Conservation (phyloP, 2,888 invertebrate species). For the Meiosimyza decipiens region DNA sequence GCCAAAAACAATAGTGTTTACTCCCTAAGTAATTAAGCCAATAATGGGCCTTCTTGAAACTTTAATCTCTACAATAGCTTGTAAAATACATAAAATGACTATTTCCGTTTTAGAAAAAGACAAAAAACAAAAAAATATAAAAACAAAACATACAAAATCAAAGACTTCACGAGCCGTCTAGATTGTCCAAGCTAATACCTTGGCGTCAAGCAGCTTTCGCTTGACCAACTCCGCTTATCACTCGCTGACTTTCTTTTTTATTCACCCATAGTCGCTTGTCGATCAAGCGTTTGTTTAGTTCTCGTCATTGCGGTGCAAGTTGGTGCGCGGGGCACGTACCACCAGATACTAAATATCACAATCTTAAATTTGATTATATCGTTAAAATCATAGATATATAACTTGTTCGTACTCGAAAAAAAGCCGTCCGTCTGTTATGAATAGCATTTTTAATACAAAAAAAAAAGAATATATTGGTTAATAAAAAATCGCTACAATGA, state of each 20-base stretch:
- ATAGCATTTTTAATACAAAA: too few species aligned
- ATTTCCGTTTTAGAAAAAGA: slow-evolving; percentile 5
- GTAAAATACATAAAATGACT: slow-evolving; percentile 3
- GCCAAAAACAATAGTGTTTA: not conserved
- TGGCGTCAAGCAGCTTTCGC: slow-evolving; percentile 48
- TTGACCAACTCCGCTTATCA: slow-evolving; percentile 4
- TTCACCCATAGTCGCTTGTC: too few species aligned
- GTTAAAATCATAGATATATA: too few species aligned
- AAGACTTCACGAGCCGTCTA: slow-evolving; percentile 43
- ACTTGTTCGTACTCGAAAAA: too few species aligned
- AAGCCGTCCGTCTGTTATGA: too few species aligned
- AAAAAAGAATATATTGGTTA: too few species aligned
- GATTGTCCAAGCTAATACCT: slow-evolving; percentile 56
- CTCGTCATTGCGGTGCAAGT: too few species aligned
- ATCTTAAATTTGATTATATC: too few species aligned
- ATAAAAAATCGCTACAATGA: slow-evolving; percentile 30
- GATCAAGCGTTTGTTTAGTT: too few species aligned
- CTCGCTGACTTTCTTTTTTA: not conserved
- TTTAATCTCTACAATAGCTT: slow-evolving; percentile 37
- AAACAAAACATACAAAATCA: not conserved
- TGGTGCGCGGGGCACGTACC: too few species aligned
- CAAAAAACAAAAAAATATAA: not conserved
- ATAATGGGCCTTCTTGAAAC: slow-evolving; percentile 39
- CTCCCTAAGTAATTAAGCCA: slow-evolving; percentile 37
- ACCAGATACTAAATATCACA: too few species aligned